Evolutionary conservation across 2,888 invertebrate genomes (phyloP).

Genomic region (Drosophila sordidapex): DNA sequence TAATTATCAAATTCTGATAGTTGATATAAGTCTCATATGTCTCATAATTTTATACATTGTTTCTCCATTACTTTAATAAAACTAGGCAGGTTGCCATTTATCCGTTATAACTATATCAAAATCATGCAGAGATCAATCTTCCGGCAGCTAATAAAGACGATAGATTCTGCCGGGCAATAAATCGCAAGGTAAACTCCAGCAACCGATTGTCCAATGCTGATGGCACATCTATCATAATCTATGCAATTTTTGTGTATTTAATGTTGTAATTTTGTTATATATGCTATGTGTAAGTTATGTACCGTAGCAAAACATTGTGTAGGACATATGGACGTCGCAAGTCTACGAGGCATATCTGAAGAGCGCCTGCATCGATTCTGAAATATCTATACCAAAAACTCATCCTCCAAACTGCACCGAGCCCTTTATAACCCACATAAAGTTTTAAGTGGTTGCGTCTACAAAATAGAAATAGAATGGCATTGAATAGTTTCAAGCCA

Average conservation of each 20-base stretch:
- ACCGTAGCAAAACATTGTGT: neutral
- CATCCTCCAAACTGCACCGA: neutral
- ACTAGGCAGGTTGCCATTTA: neutral
- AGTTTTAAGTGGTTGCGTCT: neutral
- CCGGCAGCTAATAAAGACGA: neutral
- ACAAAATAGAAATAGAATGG: neutral
- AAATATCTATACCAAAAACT: neutral
- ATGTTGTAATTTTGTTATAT: no score
- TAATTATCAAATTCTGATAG: neutral
- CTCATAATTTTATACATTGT: neutral
- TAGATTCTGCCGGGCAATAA: neutral
- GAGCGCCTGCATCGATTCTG: neutral
- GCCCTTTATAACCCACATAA: neutral
- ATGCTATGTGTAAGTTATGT: neutral
- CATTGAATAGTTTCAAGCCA: neutral
- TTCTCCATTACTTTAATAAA: conserved; percentile 8
- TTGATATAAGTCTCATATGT: neutral
- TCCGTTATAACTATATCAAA: neutral
- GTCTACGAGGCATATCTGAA: neutral
- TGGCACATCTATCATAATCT: neutral
- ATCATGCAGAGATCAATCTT: neutral
- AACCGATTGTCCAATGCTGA: neutral
- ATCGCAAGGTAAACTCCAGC: neutral
- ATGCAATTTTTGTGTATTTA: neutral
- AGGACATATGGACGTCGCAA: neutral